These are phyloP conservation scores for Gryllus longicercus DNA, from an alignment of 2,888 invertebrate species.

Conservation along the genomic window DNA sequence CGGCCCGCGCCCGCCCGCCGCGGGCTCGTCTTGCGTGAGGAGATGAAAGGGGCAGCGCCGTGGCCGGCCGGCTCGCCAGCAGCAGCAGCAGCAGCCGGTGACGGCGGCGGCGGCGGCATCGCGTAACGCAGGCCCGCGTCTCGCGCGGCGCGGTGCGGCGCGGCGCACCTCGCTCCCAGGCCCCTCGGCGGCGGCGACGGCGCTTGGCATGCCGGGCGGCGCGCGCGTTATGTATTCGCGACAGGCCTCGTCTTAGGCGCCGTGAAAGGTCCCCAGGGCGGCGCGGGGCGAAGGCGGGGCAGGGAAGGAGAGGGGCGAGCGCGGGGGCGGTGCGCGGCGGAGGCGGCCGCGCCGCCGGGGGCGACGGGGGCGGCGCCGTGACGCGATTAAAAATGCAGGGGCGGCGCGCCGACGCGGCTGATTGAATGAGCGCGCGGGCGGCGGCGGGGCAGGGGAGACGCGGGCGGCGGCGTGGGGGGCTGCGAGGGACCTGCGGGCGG, in stretches of 20 bases:
- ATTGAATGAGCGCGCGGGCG: neutral
- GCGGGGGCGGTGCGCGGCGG: neutral
- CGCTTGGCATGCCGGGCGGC: neutral
- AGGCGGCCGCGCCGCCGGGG: neutral
- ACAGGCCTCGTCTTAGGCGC: conserved; percentile 17
- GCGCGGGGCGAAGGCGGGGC: neutral
- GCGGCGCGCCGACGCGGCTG: conserved; percentile 17
- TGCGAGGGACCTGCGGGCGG: too few relatives aligned
- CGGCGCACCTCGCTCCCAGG: too few relatives aligned
- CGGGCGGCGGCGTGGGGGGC: neutral
- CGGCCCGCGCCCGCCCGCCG: too few relatives aligned
- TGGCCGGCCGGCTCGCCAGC: neutral
- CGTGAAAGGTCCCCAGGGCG: neutral
- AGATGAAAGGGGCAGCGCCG: too few relatives aligned
- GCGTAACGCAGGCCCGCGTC: neutral
- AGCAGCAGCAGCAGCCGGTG: neutral
- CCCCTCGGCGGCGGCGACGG: neutral
- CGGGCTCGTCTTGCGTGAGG: too few relatives aligned
- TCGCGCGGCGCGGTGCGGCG: too few relatives aligned
- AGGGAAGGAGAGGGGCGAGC: neutral
- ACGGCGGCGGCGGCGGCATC: neutral
- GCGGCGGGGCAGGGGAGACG: neutral
- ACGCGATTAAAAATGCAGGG: conserved; percentile 17
- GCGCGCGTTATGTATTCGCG: conserved; percentile 2
- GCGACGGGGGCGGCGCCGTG: conserved; percentile 6